These are phyloP conservation scores for Alosa alosa DNA, from an alignment of 2,113 vertebrate genomes.

Conservation along the genomic window DNA sequence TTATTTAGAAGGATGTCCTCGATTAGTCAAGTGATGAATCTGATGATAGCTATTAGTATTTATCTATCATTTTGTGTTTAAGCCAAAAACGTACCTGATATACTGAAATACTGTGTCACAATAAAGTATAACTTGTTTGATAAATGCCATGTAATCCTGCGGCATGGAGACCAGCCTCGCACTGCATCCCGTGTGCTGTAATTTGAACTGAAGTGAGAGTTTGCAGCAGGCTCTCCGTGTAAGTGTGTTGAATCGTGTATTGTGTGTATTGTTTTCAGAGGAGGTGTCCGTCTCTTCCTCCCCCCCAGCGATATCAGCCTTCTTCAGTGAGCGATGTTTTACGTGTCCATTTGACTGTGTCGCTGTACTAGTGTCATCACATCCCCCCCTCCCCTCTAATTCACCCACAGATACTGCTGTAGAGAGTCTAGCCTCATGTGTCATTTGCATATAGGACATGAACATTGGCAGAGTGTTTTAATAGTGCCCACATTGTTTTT, in stretches of 20 bases:
- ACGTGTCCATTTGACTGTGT: conserved; percentile 40
- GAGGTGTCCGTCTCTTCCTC: conserved; percentile 40
- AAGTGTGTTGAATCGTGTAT: conserved; percentile 35
- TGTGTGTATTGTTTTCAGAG: conserved; percentile 51
- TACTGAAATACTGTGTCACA: neutral
- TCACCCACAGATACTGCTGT: neutral
- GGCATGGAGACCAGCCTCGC: neutral
- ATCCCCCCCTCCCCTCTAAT: conserved; percentile 8
- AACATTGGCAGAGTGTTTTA: neutral
- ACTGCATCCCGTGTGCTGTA: neutral
- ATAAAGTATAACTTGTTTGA: neutral
- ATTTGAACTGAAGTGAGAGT: neutral
- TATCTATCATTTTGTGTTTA: neutral
- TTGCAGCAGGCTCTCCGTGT: neutral
- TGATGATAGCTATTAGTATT: neutral
- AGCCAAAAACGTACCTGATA: neutral
- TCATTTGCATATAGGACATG: conserved; percentile 7
- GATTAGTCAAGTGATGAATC: neutral
- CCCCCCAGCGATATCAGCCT: conserved; percentile 44
- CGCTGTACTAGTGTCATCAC: conserved; percentile 26
- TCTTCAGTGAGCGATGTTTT: conserved; percentile 49
- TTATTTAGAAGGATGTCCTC: neutral
- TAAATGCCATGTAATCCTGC: neutral
- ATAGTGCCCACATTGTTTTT: neutral
- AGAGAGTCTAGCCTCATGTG: neutral